These are phyloP conservation scores for Nannoperca obscura DNA, from an alignment of 2,797 vertebrate species.

Conservation along the genomic window DNA sequence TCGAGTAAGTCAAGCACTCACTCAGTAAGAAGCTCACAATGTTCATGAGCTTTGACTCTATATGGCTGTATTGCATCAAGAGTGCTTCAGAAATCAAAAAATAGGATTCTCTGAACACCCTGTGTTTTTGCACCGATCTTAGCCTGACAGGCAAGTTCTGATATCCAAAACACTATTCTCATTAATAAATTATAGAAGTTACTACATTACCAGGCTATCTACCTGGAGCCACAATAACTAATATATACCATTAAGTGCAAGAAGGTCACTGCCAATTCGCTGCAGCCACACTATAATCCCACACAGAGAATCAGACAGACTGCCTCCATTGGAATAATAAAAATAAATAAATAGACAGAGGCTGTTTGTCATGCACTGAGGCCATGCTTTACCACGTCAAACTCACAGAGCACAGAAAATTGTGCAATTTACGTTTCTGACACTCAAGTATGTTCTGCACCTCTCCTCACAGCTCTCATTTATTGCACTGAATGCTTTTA, in stretches of 20 bases:
- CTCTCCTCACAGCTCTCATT: slow-evolving; percentile 7
- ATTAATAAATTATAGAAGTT: not conserved
- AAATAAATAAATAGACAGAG: slow-evolving; percentile 6
- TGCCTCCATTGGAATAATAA: not conserved
- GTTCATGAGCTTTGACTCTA: not conserved
- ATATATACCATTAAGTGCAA: not conserved
- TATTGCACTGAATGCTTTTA: slow-evolving; percentile 11
- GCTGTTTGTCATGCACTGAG: slow-evolving; percentile 12
- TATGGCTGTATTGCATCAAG: not conserved
- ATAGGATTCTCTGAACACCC: not conserved
- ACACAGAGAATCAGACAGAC: not conserved
- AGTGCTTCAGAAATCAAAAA: not conserved
- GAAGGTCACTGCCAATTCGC: not conserved
- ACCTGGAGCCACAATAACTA: not conserved
- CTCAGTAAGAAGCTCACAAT: not conserved
- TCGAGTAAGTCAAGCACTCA: not conserved
- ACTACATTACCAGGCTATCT: not conserved
- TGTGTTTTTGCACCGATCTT: not conserved
- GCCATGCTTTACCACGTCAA: slow-evolving; percentile 17
- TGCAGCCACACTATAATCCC: not conserved
- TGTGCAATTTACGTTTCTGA: slow-evolving; percentile 12
- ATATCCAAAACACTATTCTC: not conserved
- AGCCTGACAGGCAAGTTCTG: not conserved
- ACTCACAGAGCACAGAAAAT: slow-evolving; percentile 19
- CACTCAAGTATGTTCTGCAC: slow-evolving; percentile 6